Evolutionary conservation across 2,888 invertebrate species (phyloP).

Genomic region (Leptinotarsa juncta): DNA sequence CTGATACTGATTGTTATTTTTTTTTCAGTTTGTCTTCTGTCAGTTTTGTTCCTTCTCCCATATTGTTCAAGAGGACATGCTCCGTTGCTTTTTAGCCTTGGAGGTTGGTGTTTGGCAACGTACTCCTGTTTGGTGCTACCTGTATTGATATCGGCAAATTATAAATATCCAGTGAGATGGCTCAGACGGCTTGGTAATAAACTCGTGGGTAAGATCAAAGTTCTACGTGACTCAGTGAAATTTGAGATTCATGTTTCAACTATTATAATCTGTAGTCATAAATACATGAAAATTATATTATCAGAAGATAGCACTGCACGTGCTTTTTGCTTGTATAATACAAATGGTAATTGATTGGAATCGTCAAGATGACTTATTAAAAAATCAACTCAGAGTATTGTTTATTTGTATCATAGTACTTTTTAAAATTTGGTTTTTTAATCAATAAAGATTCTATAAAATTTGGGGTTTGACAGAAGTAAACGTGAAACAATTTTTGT

Average conservation of each 20-base stretch:
- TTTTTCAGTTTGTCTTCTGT: slow-evolving; percentile 75
- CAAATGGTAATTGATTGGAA: neutral
- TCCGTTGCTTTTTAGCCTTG: slow-evolving; percentile 72
- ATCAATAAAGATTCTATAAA: too few relatives aligned
- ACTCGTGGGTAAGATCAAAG: slow-evolving; percentile 68
- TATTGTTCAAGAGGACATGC: slow-evolving; percentile 70
- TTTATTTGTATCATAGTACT: too few relatives aligned
- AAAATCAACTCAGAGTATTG: too few relatives aligned
- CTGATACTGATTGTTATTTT: too few relatives aligned
- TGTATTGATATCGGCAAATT: slow-evolving; percentile 76
- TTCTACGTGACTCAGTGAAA: neutral
- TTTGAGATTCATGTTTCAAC: too few relatives aligned
- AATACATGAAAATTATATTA: neutral
- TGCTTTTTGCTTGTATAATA: neutral
- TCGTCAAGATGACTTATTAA: neutral
- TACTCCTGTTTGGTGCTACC: slow-evolving; percentile 78
- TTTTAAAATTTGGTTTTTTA: too few relatives aligned
- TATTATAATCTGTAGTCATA: neutral
- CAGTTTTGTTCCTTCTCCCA: slow-evolving; percentile 75
- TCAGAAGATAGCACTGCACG: neutral
- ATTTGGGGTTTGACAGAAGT: too few relatives aligned
- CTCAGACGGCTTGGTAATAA: slow-evolving; percentile 70
- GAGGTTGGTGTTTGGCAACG: slow-evolving; percentile 70
- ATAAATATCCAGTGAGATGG: slow-evolving; percentile 75
- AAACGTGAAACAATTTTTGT: too few relatives aligned